Conservation (phyloP, 2,797 vertebrate genomes). For the Micromesistius poutassou region DNA sequence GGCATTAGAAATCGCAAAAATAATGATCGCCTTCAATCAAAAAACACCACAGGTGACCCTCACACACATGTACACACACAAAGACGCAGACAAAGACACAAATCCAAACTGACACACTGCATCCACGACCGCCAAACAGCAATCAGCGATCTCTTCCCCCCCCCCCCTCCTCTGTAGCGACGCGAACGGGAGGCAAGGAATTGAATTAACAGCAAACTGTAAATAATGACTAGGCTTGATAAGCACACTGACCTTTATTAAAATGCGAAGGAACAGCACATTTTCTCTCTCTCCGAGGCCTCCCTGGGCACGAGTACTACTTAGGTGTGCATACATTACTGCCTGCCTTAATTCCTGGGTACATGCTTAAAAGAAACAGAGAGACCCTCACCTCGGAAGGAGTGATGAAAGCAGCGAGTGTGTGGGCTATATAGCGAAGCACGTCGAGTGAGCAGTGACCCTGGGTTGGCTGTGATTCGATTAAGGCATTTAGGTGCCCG, state of each 20-base stretch:
- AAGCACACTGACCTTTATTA: slow-evolving; percentile 75
- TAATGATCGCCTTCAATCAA: neutral
- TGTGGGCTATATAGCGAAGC: neutral
- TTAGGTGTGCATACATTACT: slow-evolving; percentile 55
- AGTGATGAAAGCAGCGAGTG: slow-evolving; percentile 35
- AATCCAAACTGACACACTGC: neutral
- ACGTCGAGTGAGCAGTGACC: neutral
- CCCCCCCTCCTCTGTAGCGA: slow-evolving; percentile 30
- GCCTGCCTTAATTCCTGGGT: slow-evolving; percentile 32
- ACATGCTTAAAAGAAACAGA: slow-evolving; percentile 34
- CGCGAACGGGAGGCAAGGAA: slow-evolving; percentile 54
- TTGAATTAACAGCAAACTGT: slow-evolving; percentile 68
- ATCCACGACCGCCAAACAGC: slow-evolving; percentile 5
- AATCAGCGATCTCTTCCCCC: neutral
- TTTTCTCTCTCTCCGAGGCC: slow-evolving; percentile 55
- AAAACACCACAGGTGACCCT: neutral
- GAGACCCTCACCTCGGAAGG: slow-evolving; percentile 28
- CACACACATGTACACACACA: no score
- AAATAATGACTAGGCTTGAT: slow-evolving; percentile 73
- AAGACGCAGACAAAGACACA: neutral
- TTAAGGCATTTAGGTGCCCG: neutral
- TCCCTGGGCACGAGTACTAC: slow-evolving; percentile 42
- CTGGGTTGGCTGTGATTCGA: neutral
- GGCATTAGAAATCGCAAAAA: neutral
- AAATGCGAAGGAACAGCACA: slow-evolving; percentile 61